Conservation (phyloP, 2,797 vertebrate genomes). For the Chelon auratus region DNA sequence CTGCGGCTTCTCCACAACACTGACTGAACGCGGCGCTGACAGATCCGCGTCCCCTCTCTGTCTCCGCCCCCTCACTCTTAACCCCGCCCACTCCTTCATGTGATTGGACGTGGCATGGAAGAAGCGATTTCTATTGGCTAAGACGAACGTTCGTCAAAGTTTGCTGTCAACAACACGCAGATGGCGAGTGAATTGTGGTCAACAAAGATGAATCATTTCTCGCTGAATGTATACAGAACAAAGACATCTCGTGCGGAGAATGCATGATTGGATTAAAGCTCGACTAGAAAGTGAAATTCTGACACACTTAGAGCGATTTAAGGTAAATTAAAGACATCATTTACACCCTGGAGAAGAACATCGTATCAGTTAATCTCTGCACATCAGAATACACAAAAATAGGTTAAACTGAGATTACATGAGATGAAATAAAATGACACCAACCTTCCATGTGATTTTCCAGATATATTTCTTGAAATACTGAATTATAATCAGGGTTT, state of each 20-base stretch:
- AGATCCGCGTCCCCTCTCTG: slow-evolving; percentile 21
- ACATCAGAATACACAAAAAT: background rate
- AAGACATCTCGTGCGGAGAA: background rate
- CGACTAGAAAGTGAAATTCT: background rate
- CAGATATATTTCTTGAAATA: too few species aligned
- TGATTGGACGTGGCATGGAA: slow-evolving; percentile 45
- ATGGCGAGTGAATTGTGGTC: slow-evolving; percentile 54
- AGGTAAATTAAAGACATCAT: background rate
- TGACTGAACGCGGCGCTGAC: slow-evolving; percentile 40
- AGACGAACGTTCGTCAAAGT: slow-evolving; percentile 17
- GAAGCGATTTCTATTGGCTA: slow-evolving; percentile 24
- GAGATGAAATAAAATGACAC: background rate
- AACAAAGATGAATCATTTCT: slow-evolving; percentile 69
- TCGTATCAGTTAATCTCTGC: background rate
- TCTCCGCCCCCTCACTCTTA: slow-evolving; percentile 23
- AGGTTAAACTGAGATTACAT: slow-evolving; percentile 6
- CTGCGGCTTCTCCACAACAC: slow-evolving; percentile 23
- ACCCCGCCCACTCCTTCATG: background rate
- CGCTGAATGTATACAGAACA: slow-evolving; percentile 33
- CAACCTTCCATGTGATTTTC: background rate
- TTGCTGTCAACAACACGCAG: slow-evolving; percentile 75
- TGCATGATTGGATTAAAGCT: background rate
- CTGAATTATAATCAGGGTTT: background rate
- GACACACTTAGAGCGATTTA: background rate
- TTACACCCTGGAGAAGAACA: background rate